These are phyloP conservation scores for Neopipo cinnamomea DNA, from an alignment of 2,113 vertebrate species.

Conservation along the genomic window DNA sequence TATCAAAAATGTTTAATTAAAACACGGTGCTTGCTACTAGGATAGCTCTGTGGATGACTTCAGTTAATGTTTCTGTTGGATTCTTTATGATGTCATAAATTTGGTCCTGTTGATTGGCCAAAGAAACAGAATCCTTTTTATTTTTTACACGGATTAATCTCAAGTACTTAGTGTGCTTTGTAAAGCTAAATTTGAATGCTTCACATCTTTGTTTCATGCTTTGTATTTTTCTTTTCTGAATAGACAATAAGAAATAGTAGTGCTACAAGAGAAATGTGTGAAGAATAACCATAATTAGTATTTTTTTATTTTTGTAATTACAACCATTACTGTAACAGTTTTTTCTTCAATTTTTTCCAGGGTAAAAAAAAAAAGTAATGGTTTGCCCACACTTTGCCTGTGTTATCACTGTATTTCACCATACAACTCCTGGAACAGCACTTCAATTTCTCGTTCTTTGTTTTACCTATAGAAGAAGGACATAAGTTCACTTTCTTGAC, in stretches of 20 bases:
- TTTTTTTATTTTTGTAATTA: not conserved
- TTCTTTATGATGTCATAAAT: not conserved
- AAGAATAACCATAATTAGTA: no score
- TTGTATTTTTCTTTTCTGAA: not conserved
- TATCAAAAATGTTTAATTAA: not conserved
- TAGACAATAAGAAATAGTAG: not conserved
- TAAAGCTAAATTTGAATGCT: not conserved
- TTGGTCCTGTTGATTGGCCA: not conserved
- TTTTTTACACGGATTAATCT: not conserved
- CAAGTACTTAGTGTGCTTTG: not conserved
- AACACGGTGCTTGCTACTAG: not conserved
- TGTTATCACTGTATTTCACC: not conserved
- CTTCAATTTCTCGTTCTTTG: not conserved
- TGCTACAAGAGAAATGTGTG: not conserved
- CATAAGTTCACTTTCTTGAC: not conserved
- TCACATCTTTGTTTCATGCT: not conserved
- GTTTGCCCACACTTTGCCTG: not conserved
- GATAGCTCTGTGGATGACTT: not conserved
- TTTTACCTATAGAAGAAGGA: not conserved
- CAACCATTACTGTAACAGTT: not conserved
- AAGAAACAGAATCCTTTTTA: not conserved
- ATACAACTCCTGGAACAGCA: not conserved
- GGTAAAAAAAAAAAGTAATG: no score
- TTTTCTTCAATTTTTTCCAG: not conserved
- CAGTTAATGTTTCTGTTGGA: not conserved